Percentiles rank a stretch among this genome's conserved stretches.
Evolutionary conservation across 1,140 invertebrate genomes (phyloP).

Genomic region (Caenorhabditis remanei): DNA sequence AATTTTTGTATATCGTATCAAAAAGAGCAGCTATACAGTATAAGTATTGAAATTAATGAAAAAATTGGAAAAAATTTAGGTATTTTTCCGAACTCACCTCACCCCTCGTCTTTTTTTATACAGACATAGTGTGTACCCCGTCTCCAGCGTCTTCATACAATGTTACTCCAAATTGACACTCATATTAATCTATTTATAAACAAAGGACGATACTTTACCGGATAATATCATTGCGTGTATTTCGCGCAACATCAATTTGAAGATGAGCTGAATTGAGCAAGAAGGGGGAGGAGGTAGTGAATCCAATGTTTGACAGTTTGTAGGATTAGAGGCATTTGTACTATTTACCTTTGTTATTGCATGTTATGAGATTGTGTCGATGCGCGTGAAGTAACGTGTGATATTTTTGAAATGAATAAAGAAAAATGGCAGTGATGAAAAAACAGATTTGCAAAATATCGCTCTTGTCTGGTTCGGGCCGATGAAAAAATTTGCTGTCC

Average conservation of each 20-base stretch:
- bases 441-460: no score
- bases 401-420: neutral
- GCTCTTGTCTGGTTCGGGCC: no score
- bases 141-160: no score
- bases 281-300: neutral
- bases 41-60: no score
- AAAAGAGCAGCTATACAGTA: no score
- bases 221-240: constrained; percentile 1
- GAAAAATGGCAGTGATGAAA: no score
- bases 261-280: neutral
- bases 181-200: neutral
- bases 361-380: neutral
- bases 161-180: neutral
- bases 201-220: neutral
- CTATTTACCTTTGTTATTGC: neutral
- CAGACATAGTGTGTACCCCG: no score
- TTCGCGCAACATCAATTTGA: constrained; percentile 18
- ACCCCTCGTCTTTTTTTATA: no score
- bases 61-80: no score
- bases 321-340: neutral
- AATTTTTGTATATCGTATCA: no score
- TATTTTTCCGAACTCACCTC: no score
- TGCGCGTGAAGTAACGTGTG: neutral
- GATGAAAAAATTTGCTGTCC: no score
- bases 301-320: constrained; percentile 10